Evolutionary conservation across 2,888 invertebrate genomes (phyloP), one percentile per base, ranked within the genome.

Genomic region (Andrena marginata): DNA sequence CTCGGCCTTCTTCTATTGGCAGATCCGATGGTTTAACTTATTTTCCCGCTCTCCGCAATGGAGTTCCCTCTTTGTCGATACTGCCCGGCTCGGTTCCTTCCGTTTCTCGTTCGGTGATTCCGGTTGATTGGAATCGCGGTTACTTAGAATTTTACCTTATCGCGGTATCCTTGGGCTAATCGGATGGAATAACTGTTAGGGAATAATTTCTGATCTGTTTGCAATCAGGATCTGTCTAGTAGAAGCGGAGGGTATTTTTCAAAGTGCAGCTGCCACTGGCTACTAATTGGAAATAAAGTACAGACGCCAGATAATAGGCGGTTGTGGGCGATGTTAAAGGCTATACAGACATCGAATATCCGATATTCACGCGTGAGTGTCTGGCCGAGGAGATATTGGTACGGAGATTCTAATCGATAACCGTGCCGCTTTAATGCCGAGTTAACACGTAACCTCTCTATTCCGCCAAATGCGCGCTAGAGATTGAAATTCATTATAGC

Each of bases 21-120:
- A 78, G 80, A 65, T 67, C 63, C 64, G 73, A 83, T 73, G 82
- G 77, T 84, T 42, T 85, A 85, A 87, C 81, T 85, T 87, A 85
- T 87, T 82, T 82, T 74, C 65, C 75, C 56, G 62, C 56, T 59
- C 59, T n/a, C 68, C 56, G 73, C 74, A 68, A 85, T 72, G 69
- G 78, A 72, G 60, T 84, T 84, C 62, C 35, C 73, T 76, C n/a
- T 23, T 51, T 49, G 26, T 6, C 54, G 56, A 23, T 31, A 20
- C 20, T 49, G 29, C 29, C 5, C 42, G 20, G 48, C 20, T 74
- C 31, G 13, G 59, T n/a, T 59, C 26, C 33, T 20, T 49, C 35
- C 23, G 26, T 31, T 59, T 2, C 26, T 8, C 23, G 20, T 42
- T 20, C n/a, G 2, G 29, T 8, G 29, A 13, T 31, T 67, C 31